A percentile compares a stretch with the other conserved stretches of the same genome.
Evolutionary conservation across 2,797 vertebrate species (phyloP).

Genomic region (Melanotaenia trifasciata): DNA sequence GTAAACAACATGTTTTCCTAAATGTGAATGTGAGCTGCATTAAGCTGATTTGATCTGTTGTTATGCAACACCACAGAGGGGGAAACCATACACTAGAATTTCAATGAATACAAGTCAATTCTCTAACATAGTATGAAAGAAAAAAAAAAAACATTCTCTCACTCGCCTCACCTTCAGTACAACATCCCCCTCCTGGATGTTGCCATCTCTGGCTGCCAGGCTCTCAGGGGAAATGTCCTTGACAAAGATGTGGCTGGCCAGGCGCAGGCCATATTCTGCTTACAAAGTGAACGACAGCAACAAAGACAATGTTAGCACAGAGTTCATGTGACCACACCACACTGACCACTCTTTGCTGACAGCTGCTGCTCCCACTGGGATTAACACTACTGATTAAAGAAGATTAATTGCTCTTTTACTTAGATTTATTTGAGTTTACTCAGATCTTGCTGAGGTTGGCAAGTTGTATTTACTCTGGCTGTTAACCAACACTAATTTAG

Average conservation of each 20-base stretch:
- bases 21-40: background rate
- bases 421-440: constrained; percentile 72
- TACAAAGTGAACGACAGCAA: constrained; percentile 84
- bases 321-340: constrained; percentile 55
- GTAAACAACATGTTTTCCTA: background rate
- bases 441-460: constrained; percentile 67
- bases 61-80: background rate
- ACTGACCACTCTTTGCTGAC: constrained; percentile 46
- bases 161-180: constrained; percentile 93
- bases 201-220: constrained; percentile 97
- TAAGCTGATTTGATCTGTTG: background rate
- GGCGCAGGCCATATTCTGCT: constrained; percentile 97
- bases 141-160: background rate
- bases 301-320: constrained; percentile 79
- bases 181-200: constrained; percentile 99
- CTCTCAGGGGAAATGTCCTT: constrained; percentile 99
- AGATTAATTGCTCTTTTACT: constrained; percentile 81
- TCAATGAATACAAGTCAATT: background rate
- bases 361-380: constrained; percentile 59
- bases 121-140: background rate
- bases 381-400: constrained; percentile 72
- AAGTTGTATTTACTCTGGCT: constrained; percentile 70
- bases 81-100: background rate
- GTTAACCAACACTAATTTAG: constrained; percentile 63
- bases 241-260: constrained; percentile 99